Percentiles rank a stretch among this genome's conserved stretches.
Conservation (phyloP, 2,797 vertebrate genomes). For the Oreortyx pictus region DNA sequence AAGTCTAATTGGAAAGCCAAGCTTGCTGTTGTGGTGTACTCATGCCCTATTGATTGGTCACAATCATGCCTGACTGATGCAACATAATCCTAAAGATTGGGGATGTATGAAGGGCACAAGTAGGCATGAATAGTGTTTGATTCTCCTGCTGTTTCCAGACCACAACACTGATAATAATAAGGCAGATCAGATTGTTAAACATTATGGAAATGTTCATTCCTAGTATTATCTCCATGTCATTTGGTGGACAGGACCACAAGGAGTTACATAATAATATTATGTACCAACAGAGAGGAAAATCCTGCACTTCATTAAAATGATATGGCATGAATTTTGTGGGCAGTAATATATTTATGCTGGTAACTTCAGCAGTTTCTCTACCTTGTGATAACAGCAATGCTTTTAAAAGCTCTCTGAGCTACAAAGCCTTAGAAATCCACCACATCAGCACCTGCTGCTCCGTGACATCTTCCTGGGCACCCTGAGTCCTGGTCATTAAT, state of each 20-base stretch:
- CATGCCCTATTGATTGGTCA: neutral
- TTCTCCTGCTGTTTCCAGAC: neutral
- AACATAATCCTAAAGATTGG: neutral
- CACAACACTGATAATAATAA: neutral
- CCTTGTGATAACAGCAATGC: neutral
- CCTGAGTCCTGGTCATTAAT: neutral
- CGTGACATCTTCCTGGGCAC: neutral
- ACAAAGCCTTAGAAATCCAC: neutral
- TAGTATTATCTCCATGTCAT: neutral
- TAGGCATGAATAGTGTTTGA: neutral
- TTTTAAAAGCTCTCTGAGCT: neutral
- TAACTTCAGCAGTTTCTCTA: conserved; percentile 16
- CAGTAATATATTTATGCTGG: neutral
- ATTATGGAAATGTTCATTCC: neutral
- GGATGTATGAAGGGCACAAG: neutral
- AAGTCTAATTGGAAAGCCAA: neutral
- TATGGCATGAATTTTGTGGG: neutral
- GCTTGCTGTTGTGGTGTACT: neutral
- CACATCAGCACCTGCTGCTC: neutral
- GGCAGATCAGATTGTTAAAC: neutral
- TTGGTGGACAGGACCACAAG: neutral
- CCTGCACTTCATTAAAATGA: conserved; percentile 42
- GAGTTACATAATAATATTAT: neutral
- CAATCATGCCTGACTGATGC: neutral
- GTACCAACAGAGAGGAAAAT: neutral